These are phyloP conservation scores for Hydrolagus affinis DNA, from an alignment of 2,113 vertebrate genomes.

Conservation along the genomic window DNA sequence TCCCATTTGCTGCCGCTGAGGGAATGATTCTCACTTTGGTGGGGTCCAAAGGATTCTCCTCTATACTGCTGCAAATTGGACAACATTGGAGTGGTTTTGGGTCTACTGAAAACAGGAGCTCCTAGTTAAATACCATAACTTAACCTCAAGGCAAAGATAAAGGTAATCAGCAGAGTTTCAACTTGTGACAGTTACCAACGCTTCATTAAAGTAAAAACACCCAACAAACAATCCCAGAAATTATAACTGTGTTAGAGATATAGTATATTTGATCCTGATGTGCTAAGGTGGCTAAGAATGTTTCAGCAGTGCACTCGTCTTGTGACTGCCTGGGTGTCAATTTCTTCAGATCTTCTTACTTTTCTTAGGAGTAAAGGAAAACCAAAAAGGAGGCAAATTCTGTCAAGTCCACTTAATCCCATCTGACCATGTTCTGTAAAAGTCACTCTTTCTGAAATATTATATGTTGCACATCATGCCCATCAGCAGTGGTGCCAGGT, in stretches of 20 bases:
- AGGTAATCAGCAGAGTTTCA: too few species aligned
- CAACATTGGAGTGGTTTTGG: too few species aligned
- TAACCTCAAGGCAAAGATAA: too few species aligned
- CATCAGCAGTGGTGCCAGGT: neutral
- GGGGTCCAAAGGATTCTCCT: too few species aligned
- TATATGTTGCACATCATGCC: neutral
- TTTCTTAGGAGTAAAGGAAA: neutral
- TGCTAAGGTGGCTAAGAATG: neutral
- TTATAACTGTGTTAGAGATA: neutral
- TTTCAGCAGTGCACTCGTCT: neutral
- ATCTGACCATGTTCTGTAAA: neutral
- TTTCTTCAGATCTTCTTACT: neutral
- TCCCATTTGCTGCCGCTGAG: too few species aligned
- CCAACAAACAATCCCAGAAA: neutral
- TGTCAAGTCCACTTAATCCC: neutral
- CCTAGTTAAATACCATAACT: too few species aligned
- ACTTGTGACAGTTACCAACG: too few species aligned
- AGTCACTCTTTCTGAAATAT: neutral
- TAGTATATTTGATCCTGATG: neutral
- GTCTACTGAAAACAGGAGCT: too few species aligned
- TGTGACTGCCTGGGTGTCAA: neutral
- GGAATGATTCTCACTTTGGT: too few species aligned
- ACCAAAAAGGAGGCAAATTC: neutral
- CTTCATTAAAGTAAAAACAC: too few species aligned
- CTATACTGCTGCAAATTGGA: too few species aligned